Evolutionary conservation across 2,797 vertebrate species (phyloP).

Genomic region (Rhynchotus rufescens): DNA sequence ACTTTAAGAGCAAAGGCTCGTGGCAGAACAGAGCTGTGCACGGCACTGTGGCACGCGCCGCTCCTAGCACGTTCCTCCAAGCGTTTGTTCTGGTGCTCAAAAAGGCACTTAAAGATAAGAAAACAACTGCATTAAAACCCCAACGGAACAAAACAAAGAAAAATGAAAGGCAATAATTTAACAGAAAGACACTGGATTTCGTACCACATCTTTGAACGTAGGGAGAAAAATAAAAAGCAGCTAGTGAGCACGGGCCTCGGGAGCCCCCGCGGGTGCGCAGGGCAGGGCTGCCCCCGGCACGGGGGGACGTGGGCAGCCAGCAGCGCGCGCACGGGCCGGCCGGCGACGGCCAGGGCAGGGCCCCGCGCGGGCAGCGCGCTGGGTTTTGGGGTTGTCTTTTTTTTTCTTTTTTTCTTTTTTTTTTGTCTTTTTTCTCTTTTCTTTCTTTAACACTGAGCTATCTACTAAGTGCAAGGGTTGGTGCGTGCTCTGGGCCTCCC

Average conservation of each 20-base stretch:
- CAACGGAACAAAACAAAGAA: conserved; percentile 69
- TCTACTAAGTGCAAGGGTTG: conserved; percentile 80
- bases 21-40: conserved; percentile 32
- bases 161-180: conserved; percentile 85
- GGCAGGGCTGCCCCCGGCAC: no score
- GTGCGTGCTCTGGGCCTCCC: conserved; percentile 66
- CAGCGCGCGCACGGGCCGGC: no score
- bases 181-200: conserved; percentile 70
- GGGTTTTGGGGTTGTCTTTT: no score
- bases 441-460: conserved; percentile 78
- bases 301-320: no score
- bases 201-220: conserved; percentile 65
- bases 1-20: conserved; percentile 61
- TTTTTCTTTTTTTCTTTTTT: neutral
- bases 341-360: no score
- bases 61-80: conserved; percentile 63
- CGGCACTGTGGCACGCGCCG: conserved; percentile 8
- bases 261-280: no score
- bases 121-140: conserved; percentile 70
- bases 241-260: no score
- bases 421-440: neutral
- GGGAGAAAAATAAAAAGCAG: neutral
- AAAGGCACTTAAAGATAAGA: conserved; percentile 90
- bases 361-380: no score
- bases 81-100: conserved; percentile 83